Percentiles rank a stretch among this genome's conserved stretches.
Evolutionary conservation across 2,113 vertebrate genomes (phyloP).

Genomic region (Gobiocypris rarus): DNA sequence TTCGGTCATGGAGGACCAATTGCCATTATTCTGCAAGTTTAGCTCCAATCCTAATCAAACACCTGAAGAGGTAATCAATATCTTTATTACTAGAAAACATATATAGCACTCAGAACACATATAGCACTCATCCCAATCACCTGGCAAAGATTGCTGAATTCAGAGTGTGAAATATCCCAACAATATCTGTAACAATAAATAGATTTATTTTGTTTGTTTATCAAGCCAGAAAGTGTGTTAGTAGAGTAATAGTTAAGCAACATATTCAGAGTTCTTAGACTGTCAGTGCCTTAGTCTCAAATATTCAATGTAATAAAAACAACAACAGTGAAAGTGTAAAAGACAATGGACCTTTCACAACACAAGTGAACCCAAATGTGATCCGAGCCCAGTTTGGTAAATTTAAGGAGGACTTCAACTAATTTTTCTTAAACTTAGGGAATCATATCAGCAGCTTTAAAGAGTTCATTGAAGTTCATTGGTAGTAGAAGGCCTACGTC

Average conservation of each 20-base stretch:
- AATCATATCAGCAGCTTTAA: constrained; percentile 10
- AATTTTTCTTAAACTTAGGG: not conserved
- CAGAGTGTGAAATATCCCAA: not conserved
- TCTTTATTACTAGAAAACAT: too few species aligned
- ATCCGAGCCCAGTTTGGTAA: not conserved
- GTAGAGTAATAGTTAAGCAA: too few species aligned
- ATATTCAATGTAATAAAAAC: not conserved
- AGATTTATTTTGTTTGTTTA: too few species aligned
- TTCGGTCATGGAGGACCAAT: too few species aligned
- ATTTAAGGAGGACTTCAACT: not conserved
- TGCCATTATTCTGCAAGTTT: too few species aligned
- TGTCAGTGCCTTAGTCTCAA: not conserved
- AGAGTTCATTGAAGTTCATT: constrained; percentile 15
- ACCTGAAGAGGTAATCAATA: too few species aligned
- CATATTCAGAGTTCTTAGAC: not conserved
- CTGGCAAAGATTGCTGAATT: not conserved
- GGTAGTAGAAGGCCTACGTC: not conserved
- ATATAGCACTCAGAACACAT: too few species aligned
- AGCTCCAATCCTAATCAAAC: too few species aligned
- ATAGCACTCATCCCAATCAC: not conserved
- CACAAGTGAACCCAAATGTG: not conserved
- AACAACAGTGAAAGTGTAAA: not conserved
- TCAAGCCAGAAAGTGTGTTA: too few species aligned
- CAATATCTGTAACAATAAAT: not conserved
- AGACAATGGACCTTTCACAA: not conserved